These are phyloP conservation scores for Hiodon alosoides DNA, from an alignment of 2,113 vertebrate species.

Conservation along the genomic window DNA sequence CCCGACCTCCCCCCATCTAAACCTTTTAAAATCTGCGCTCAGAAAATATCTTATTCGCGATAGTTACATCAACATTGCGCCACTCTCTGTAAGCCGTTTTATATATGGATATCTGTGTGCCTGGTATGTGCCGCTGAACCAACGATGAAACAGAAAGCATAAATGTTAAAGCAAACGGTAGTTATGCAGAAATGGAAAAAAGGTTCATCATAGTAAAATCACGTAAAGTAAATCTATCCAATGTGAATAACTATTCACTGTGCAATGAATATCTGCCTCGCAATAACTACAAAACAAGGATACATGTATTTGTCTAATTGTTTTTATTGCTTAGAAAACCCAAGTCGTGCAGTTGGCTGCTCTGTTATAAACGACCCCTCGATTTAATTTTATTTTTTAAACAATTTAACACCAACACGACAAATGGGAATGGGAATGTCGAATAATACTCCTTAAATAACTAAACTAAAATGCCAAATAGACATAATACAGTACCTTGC, in stretches of 20 bases:
- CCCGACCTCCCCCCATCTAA: background rate
- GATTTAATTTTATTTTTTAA: constrained; percentile 1
- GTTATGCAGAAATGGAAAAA: background rate
- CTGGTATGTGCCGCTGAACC: background rate
- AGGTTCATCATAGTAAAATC: background rate
- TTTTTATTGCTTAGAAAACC: background rate
- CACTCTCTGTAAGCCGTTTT: background rate
- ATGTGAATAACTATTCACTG: background rate
- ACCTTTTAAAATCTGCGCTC: background rate
- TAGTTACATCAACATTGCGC: background rate
- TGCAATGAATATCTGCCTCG: background rate
- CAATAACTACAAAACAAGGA: background rate
- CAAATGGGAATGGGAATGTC: background rate
- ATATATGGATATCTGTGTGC: background rate
- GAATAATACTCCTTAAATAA: too few species aligned
- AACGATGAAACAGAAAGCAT: background rate
- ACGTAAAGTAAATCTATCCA: background rate
- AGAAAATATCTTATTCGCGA: background rate
- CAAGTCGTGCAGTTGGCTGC: constrained; percentile 14
- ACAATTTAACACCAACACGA: background rate
- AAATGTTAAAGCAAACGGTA: background rate
- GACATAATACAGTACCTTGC: constrained; percentile 9
- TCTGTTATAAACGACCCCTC: background rate
- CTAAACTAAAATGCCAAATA: background rate
- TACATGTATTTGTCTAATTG: background rate